Base-by-base conservation (phyloP, 1,140 invertebrate species). In the Bombus vancouverensis region DNA sequence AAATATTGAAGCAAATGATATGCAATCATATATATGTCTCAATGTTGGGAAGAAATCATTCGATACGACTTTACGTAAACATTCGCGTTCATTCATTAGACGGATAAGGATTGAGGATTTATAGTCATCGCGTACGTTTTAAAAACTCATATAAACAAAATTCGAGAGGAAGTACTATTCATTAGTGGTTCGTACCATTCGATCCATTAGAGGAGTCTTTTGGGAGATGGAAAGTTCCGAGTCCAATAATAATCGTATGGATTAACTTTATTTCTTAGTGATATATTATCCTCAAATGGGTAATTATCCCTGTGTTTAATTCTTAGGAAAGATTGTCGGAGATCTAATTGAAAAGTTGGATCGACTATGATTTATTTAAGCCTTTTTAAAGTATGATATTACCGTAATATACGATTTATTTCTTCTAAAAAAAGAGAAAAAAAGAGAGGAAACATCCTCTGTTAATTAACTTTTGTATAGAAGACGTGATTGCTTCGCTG, bases 381-480 rank as follows among this genome's bases (percentile, higher is more conserved):
- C 2, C 15, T 8, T 8, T 9, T n/a, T n/a, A n/a, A 18, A 15
- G 5, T 32, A 32, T 15, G 0, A 34, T 34, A 18, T 34, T 66
- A 22, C 13, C 9, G 37, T 9, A 25, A 68, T 68, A 9, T 10
- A 4, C 32, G 18, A 68, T 34, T 18, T 68, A 10, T 25, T 12
- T 34, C 66, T 25, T 68, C 34, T 12, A 37, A 34, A 15, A 5
- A 37, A 34, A 15, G 2, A 66, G n/a, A n/a, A 37, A 22, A 15
- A 34, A 10, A 3, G 37, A 37, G 34, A 22, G 22, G n/a, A 25
- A 32, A 32, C 15, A 57, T 47, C n/a, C 15, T 71, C 12, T n/a
- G 39, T 42, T 76, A 37, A 76, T 76, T 59, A 76, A 59, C 57
- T 34, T 77, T 77, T 34, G 13, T 37, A n/a, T 12, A n/a, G 37